Conservation (phyloP, 2,113 vertebrate genomes). For the Cromileptes altivelis region DNA sequence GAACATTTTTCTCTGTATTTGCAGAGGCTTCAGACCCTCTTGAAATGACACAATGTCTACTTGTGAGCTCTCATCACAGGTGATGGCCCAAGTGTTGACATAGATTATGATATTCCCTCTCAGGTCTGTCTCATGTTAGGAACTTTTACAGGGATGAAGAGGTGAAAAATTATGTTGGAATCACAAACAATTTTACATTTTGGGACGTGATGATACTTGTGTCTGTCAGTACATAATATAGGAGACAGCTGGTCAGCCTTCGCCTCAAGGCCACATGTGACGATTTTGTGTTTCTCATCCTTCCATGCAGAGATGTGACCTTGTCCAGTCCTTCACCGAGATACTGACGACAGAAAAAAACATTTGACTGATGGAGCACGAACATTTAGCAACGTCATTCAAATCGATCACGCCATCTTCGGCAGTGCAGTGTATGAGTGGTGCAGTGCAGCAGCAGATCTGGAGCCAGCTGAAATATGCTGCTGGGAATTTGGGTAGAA, state of each 20-base stretch:
- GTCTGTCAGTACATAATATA: background rate
- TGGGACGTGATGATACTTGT: background rate
- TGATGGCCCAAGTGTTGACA: background rate
- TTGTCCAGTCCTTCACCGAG: slow-evolving; percentile 46
- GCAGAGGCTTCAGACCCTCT: background rate
- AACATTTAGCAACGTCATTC: slow-evolving; percentile 14
- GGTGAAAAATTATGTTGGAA: background rate
- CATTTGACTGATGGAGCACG: slow-evolving; percentile 33
- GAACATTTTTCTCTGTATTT: background rate
- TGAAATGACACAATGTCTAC: background rate
- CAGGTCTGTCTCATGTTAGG: background rate
- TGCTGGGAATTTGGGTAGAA: slow-evolving; percentile 1
- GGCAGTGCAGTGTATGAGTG: background rate
- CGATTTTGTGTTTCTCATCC: background rate
- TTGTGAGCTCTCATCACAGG: background rate
- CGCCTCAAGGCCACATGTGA: slow-evolving; percentile 4
- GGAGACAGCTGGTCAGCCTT: slow-evolving; percentile 12
- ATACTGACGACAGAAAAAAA: slow-evolving; percentile 22
- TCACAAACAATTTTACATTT: background rate
- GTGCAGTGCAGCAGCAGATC: slow-evolving; percentile 23
- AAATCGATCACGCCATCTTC: slow-evolving; percentile 29
- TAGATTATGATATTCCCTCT: background rate
- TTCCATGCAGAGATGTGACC: slow-evolving; percentile 8
- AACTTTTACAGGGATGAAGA: background rate
- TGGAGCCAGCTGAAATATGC: background rate